Percentiles rank a stretch among this genome's conserved stretches.
These are phyloP conservation scores for Salpingus planirostris DNA, from an alignment of 2,888 invertebrate species.

Conservation along the genomic window DNA sequence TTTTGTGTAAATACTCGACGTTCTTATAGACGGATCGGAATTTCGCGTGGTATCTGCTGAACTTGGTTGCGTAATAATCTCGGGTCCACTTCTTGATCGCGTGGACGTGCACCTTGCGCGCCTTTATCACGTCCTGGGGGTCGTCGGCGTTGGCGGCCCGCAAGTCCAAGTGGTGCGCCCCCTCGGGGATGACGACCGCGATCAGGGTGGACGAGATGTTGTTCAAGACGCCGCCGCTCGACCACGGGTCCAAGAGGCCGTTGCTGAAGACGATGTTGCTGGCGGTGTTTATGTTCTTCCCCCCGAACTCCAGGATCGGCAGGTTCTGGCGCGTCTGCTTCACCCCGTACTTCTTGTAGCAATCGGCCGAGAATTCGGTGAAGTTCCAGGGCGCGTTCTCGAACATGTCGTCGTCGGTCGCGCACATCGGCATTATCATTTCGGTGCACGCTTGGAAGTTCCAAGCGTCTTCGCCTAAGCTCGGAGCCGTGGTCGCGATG, in stretches of 20 bases:
- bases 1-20: conserved; percentile 1
- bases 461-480: conserved; percentile 67
- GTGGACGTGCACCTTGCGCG: conserved; percentile 53
- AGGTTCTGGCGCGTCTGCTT: conserved; percentile 52
- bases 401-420: conserved; percentile 69
- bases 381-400: conserved; percentile 67
- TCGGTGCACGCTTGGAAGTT: conserved; percentile 86
- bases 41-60: no score
- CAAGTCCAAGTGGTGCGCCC: conserved; percentile 81
- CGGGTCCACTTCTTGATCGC: conserved; percentile 53
- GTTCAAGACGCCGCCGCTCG: conserved; percentile 70
- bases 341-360: conserved; percentile 61
- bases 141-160: conserved; percentile 55
- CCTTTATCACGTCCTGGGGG: conserved; percentile 54
- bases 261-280: conserved; percentile 76
- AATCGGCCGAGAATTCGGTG: conserved; percentile 54
- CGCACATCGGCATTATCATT: conserved; percentile 94
- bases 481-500: conserved; percentile 47
- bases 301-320: conserved; percentile 72
- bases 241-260: conserved; percentile 82
- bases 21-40: no score
- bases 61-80: conserved; percentile 6
- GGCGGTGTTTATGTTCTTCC: conserved; percentile 56
- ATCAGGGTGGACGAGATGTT: conserved; percentile 56
- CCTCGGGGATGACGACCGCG: conserved; percentile 68